Conservation (phyloP, 2,888 invertebrate species). For the Synanthedon vespiformis region DNA sequence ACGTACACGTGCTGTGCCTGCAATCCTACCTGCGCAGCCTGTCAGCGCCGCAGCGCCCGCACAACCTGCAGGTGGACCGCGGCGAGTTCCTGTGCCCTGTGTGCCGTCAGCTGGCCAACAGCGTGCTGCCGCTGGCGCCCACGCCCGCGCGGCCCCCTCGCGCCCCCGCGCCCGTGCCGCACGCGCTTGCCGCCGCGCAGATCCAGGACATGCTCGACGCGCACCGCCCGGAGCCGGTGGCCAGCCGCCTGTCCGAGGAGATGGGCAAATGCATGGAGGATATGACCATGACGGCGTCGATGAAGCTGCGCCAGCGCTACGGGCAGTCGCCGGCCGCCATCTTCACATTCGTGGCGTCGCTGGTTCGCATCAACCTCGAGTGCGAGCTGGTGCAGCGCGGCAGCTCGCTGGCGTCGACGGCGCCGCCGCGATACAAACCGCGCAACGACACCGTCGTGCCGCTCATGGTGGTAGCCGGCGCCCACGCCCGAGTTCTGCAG, state of each 20-base stretch:
- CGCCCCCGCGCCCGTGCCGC: conserved; percentile 73
- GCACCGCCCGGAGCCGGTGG: conserved; percentile 75
- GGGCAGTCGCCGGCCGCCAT: conserved; percentile 68
- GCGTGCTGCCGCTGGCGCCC: conserved; percentile 86
- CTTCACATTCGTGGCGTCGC: conserved; percentile 89
- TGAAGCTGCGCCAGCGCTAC: conserved; percentile 80
- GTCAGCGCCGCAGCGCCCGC: conserved; percentile 80
- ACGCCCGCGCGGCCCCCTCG: conserved; percentile 75
- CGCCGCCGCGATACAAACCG: conserved; percentile 76
- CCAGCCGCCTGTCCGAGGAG: conserved; percentile 83
- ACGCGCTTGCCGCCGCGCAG: conserved; percentile 30
- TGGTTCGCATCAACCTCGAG: conserved; percentile 92
- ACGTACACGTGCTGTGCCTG: conserved; percentile 94
- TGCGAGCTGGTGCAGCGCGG: conserved; percentile 91
- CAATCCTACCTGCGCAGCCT: conserved; percentile 90
- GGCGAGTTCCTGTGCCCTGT: conserved; percentile 96
- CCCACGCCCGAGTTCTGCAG: conserved; percentile 82
- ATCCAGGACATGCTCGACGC: conserved; percentile 74
- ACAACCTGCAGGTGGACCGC: conserved; percentile 74
- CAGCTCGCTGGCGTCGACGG: conserved; percentile 73
- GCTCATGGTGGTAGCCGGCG: conserved; percentile 86
- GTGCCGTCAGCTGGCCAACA: conserved; percentile 90
- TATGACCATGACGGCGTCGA: conserved; percentile 88
- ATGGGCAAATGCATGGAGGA: conserved; percentile 95
- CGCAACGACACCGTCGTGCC: conserved; percentile 89